Evolutionary conservation across 1,140 invertebrate genomes (phyloP), one percentile per base, ranked within the genome.

Genomic region (Condylostylus longicornis): DNA sequence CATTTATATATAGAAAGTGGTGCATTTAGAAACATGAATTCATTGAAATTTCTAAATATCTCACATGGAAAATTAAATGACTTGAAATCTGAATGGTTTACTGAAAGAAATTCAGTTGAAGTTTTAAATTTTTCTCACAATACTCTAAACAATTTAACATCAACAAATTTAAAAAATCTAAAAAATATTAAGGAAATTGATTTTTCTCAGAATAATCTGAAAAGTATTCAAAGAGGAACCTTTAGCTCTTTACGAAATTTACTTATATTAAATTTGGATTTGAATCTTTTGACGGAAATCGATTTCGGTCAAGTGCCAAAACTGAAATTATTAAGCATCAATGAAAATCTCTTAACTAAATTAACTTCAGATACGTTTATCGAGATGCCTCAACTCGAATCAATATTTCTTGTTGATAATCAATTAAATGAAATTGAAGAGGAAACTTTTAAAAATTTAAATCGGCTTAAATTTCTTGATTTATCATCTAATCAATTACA

Each of bases 91-190:
- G 36, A 17, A 5, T 45, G 51, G 23, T 58, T 58, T 43, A 30
- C 42, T 5, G 4, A 10, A 27, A 22, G 41, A 3, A 45, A 47
- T n/a, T 35, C 38, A 17, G 35, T 58, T n/a, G 43, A 50, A 38
- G 22, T 37, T 29, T 37, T 58, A 7, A 55, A 58, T 36, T 42
- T 43, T n/a, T 58, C 53, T 27, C 33, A 51, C 35, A 58, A 58
- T 39, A 30, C 44, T 17, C 35, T 58, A 23, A 30, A 36, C 10
- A 12, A 32, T 5, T 36, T 58, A 10, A 45, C 43, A 21, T 42
- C 41, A 28, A 44, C 45, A 22, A 33, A 43, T 27, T 41, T 56
- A 23, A 33, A 21, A 13, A 43, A 43, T 32, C 33, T 58, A 15
- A 36, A 33, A 10, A 41, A 48, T 22, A 37, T 58, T 44, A 42